Evolutionary conservation across 2,797 vertebrate species (phyloP).

Genomic region (Falco naumanni): DNA sequence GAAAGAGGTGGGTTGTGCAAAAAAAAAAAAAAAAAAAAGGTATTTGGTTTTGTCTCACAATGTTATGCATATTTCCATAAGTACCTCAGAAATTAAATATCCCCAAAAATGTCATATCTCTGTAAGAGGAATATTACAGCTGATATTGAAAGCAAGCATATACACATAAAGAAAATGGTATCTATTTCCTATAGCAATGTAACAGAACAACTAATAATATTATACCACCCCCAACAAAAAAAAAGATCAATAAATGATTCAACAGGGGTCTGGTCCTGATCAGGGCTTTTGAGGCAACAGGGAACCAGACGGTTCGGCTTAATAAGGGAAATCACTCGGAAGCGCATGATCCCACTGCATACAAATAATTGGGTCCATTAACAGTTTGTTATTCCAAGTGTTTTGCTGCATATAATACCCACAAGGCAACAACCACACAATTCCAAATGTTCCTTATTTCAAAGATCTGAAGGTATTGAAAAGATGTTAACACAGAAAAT

Average conservation of each 20-base stretch:
- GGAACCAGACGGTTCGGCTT: background rate
- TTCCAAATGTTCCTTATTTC: background rate
- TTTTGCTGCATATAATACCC: background rate
- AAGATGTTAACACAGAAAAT: background rate
- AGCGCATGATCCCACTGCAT: background rate
- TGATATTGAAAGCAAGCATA: background rate
- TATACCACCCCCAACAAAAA: background rate
- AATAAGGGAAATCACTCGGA: background rate
- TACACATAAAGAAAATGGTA: background rate
- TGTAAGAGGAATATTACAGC: background rate
- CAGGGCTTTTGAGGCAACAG: background rate
- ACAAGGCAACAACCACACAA: background rate
- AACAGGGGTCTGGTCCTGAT: background rate
- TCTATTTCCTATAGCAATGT: background rate
- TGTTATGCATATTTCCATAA: background rate
- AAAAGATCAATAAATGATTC: background rate
- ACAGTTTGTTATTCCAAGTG: background rate
- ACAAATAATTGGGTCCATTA: background rate
- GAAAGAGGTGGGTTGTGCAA: background rate
- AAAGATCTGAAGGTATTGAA: background rate
- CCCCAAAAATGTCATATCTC: background rate
- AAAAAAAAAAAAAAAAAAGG: background rate
- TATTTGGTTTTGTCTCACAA: background rate
- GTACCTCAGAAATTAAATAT: background rate
- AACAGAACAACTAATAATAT: background rate